Evolutionary conservation across 1,140 invertebrate genomes (phyloP).

Genomic region (Cotesia typhae): DNA sequence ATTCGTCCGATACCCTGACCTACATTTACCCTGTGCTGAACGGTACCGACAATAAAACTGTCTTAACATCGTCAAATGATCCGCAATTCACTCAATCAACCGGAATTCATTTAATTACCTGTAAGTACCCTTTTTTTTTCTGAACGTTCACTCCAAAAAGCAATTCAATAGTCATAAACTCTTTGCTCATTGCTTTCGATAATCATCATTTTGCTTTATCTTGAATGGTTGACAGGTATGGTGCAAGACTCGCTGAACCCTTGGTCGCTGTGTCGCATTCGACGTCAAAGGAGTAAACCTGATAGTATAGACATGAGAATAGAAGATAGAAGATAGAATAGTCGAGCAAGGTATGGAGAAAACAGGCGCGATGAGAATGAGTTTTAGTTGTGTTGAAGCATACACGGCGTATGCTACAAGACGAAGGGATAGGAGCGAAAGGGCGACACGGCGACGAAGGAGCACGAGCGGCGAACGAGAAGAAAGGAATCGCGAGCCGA

Average conservation of each 20-base stretch:
- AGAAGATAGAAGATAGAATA: no score
- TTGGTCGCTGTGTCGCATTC: no score
- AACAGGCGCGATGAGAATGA: neutral
- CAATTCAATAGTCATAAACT: no score
- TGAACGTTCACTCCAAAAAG: neutral
- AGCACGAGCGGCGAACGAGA: slow-evolving; percentile 20
- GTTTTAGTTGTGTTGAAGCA: neutral
- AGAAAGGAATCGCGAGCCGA: neutral
- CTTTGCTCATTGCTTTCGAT: no score
- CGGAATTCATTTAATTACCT: neutral
- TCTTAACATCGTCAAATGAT: slow-evolving; percentile 24
- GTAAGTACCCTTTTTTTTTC: neutral
- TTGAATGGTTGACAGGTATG: no score
- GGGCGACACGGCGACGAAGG: neutral
- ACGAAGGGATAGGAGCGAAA: neutral
- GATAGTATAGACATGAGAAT: no score
- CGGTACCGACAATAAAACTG: slow-evolving; percentile 38
- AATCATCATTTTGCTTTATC: neutral
- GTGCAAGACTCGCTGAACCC: no score
- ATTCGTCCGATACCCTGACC: slow-evolving; percentile 50
- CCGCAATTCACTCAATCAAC: slow-evolving; percentile 42
- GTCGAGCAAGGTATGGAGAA: neutral
- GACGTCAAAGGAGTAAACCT: no score
- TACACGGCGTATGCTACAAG: no score
- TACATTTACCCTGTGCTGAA: slow-evolving; percentile 48